A percentile compares a stretch with the other conserved stretches of the same genome.
Conservation (phyloP, 1,140 invertebrate genomes). For the Calephelis virginiensis region DNA sequence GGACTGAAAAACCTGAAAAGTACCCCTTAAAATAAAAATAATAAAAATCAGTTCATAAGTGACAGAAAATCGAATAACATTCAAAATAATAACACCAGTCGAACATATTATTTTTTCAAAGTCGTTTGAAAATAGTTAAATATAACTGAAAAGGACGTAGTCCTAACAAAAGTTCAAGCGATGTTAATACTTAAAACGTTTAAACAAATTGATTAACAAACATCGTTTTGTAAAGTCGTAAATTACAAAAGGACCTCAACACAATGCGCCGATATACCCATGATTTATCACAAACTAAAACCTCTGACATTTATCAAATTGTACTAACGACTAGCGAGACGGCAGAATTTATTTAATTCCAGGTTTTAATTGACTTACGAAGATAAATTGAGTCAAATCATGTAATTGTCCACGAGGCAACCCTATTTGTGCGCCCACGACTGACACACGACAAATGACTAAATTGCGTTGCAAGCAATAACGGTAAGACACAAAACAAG, state of each 20-base stretch:
- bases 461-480: constrained; percentile 50
- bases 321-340: not conserved
- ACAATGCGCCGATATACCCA: not conserved
- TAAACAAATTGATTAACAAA: not conserved
- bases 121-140: too few relatives aligned
- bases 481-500: constrained; percentile 42
- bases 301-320: constrained; percentile 2
- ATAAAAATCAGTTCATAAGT: too few relatives aligned
- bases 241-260: not conserved
- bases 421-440: constrained; percentile 30
- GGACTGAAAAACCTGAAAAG: too few relatives aligned
- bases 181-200: too few relatives aligned
- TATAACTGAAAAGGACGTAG: too few relatives aligned
- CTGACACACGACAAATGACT: constrained; percentile 61
- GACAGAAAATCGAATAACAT: too few relatives aligned
- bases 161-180: too few relatives aligned
- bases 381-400: constrained; percentile 35
- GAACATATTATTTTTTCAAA: too few relatives aligned
- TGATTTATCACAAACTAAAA: constrained; percentile 3
- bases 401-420: constrained; percentile 22
- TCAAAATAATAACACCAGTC: too few relatives aligned
- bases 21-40: too few relatives aligned
- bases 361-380: constrained; percentile 18
- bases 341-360: not conserved
- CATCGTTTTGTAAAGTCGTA: not conserved